These are phyloP conservation scores for Nansenia antarctica DNA, from an alignment of 2,113 vertebrate genomes.

Conservation along the genomic window DNA sequence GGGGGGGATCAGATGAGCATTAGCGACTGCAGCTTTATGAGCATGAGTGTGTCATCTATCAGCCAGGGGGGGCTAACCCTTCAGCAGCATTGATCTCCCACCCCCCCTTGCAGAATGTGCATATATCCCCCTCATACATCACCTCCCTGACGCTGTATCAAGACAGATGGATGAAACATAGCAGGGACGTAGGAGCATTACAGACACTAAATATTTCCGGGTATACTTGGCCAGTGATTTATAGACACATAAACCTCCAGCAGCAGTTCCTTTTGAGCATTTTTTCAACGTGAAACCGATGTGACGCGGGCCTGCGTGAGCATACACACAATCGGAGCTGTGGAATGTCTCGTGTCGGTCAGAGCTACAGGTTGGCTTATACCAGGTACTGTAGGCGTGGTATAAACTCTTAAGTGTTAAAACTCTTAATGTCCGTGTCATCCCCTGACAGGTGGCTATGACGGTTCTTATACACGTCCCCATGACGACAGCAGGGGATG, in stretches of 20 bases:
- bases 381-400: too few species aligned
- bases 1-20: conserved; percentile 19
- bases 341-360: background rate
- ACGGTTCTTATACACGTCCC: conserved; percentile 60
- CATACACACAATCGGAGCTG: too few species aligned
- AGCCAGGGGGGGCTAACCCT: conserved; percentile 43
- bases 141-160: conserved; percentile 45
- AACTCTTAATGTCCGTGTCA: conserved; percentile 72
- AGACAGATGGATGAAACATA: conserved; percentile 52
- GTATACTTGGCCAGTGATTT: conserved; percentile 23
- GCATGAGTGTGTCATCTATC: conserved; percentile 38
- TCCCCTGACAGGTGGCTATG: conserved; percentile 55
- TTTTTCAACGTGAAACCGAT: background rate
- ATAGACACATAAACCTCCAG: background rate
- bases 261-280: background rate
- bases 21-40: conserved; percentile 8
- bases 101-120: conserved; percentile 48
- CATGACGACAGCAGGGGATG: conserved; percentile 52
- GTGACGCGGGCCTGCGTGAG: background rate
- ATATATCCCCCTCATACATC: conserved; percentile 56
- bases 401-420: too few species aligned
- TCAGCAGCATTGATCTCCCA: conserved; percentile 57
- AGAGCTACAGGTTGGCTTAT: background rate
- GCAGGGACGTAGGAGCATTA: conserved; percentile 36
- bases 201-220: conserved; percentile 59